These are phyloP conservation scores for Oscheius sp. DNA, from an alignment of 2,888 invertebrate genomes.

Conservation along the genomic window DNA sequence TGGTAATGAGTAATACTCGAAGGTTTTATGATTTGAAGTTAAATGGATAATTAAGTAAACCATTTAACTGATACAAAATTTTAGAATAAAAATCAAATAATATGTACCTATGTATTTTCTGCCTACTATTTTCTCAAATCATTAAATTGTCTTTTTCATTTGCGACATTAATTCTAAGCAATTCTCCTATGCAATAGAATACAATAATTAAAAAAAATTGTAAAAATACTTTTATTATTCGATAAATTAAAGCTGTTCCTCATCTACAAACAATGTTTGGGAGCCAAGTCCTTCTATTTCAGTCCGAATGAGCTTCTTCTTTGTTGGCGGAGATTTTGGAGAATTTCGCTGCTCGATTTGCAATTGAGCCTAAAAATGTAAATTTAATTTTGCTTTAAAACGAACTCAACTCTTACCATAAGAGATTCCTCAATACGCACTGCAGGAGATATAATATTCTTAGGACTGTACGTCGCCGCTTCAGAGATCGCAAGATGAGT, in stretches of 20 bases:
- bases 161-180: neutral
- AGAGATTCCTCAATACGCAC: slow-evolving; percentile 12
- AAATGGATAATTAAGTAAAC: neutral
- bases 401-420: slow-evolving; percentile 24
- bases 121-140: neutral
- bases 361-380: slow-evolving; percentile 22
- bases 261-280: slow-evolving; percentile 19
- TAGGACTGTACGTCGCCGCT: neutral
- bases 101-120: neutral
- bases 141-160: neutral
- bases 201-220: neutral
- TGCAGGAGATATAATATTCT: slow-evolving; percentile 16
- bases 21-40: no score
- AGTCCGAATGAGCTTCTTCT: slow-evolving; percentile 15
- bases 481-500: slow-evolving; percentile 14
- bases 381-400: slow-evolving; percentile 18
- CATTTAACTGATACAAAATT: neutral
- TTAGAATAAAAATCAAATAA: neutral
- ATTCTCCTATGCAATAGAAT: neutral
- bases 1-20: no score
- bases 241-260: slow-evolving; percentile 17
- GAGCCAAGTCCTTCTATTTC: slow-evolving; percentile 20
- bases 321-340: slow-evolving; percentile 23
- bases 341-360: slow-evolving; percentile 20
- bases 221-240: neutral